A percentile compares a stretch with the other conserved stretches of the same genome.
These are phyloP conservation scores for Drosophila kikkawai DNA, from an alignment of 1,140 invertebrate genomes.

Conservation along the genomic window DNA sequence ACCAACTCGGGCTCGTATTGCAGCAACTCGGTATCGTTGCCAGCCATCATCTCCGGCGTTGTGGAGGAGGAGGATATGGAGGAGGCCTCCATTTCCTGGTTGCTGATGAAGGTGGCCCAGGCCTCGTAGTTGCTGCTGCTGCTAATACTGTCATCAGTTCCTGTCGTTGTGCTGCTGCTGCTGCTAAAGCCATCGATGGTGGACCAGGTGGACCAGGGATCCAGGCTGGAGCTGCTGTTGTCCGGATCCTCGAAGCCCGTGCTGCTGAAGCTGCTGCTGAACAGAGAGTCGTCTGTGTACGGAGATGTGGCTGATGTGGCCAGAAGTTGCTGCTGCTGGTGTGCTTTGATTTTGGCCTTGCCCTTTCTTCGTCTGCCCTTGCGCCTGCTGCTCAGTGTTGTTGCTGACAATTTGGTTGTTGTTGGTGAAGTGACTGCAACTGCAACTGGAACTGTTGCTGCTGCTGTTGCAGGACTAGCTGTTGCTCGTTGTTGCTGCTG, in stretches of 20 bases:
- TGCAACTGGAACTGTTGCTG: slow-evolving; percentile 2
- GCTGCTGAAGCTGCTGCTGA: slow-evolving; percentile 47
- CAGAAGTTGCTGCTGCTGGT: slow-evolving; percentile 23
- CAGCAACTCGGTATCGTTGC: slow-evolving; percentile 60
- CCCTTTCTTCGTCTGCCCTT: slow-evolving; percentile 77
- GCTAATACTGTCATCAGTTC: slow-evolving; percentile 73
- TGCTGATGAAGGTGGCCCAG: slow-evolving; percentile 65
- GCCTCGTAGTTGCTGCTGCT: slow-evolving; percentile 68
- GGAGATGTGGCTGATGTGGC: slow-evolving; percentile 38
- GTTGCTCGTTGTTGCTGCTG: slow-evolving; percentile 67
- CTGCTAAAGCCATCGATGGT: slow-evolving; percentile 62
- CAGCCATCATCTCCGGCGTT: slow-evolving; percentile 20
- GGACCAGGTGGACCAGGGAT: slow-evolving; percentile 69
- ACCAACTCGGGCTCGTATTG: slow-evolving; percentile 65
- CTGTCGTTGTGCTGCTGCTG: slow-evolving; percentile 64
- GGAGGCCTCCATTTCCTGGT: slow-evolving; percentile 60
- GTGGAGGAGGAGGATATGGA: slow-evolving; percentile 9
- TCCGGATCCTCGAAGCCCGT: slow-evolving; percentile 33
- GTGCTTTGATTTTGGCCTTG: slow-evolving; percentile 33
- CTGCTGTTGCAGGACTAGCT: slow-evolving; percentile 74
- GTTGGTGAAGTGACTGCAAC: slow-evolving; percentile 18
- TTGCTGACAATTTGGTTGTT: slow-evolving; percentile 24
- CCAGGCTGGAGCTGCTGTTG: slow-evolving; percentile 54
- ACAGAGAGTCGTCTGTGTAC: slow-evolving; percentile 49
- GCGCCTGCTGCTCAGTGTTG: slow-evolving; percentile 62